A percentile compares a stretch with the other conserved stretches of the same genome.
These are phyloP conservation scores for Spodoptera frugiperda DNA, from an alignment of 1,140 invertebrate species.

Conservation along the genomic window DNA sequence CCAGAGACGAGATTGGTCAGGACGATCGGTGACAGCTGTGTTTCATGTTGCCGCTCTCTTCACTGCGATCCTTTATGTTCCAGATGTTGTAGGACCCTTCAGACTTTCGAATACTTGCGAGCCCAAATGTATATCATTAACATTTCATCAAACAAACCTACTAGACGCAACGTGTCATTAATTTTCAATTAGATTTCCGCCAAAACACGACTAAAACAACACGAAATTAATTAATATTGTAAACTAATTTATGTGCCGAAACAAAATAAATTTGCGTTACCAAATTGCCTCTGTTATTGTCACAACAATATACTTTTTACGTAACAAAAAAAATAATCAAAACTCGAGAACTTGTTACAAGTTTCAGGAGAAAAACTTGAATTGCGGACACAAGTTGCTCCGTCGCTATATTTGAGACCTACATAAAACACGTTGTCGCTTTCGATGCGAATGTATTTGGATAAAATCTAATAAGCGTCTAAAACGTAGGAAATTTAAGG, in stretches of 20 bases:
- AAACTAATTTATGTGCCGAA: conserved; percentile 15
- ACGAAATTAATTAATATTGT: conserved; percentile 6
- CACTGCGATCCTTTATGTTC: conserved; percentile 54
- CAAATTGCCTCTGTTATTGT: conserved; percentile 30
- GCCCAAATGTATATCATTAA: conserved; percentile 30
- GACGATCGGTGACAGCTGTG: conserved; percentile 67
- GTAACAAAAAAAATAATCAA: conserved; percentile 49
- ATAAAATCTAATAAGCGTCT: conserved; percentile 21
- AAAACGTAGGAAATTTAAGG: conserved; percentile 16
- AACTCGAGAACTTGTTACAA: conserved; percentile 50
- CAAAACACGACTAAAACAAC: neutral
- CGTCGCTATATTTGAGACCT: conserved; percentile 39
- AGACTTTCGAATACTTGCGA: conserved; percentile 45
- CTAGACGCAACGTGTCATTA: neutral
- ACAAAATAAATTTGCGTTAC: conserved; percentile 16
- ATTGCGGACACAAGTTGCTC: conserved; percentile 60
- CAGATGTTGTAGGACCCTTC: conserved; percentile 46
- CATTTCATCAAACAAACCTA: conserved; percentile 23
- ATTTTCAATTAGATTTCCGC: neutral
- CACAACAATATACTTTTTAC: conserved; percentile 24
- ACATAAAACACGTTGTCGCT: conserved; percentile 25
- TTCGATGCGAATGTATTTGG: conserved; percentile 25
- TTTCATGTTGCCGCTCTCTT: conserved; percentile 56
- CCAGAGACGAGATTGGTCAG: conserved; percentile 64
- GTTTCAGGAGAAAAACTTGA: conserved; percentile 59